Percentiles rank a stretch among this genome's conserved stretches.
These are phyloP conservation scores for Caenorhabditis wallacei DNA, from an alignment of 2,888 invertebrate genomes.

Conservation along the genomic window DNA sequence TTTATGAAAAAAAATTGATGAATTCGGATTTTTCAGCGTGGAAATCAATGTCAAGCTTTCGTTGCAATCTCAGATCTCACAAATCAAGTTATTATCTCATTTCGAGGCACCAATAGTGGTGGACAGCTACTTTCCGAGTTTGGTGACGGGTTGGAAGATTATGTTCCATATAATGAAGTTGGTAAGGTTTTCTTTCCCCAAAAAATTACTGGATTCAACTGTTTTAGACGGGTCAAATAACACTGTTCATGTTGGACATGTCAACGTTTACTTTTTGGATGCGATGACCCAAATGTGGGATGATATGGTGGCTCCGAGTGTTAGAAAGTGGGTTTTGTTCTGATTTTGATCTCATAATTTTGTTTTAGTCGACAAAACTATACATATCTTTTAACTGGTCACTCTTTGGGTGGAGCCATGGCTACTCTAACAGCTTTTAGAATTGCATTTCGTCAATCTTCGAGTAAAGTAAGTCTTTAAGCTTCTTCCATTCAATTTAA, in stretches of 20 bases:
- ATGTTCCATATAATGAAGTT: constrained; percentile 61
- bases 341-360: neutral
- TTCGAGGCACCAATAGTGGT: constrained; percentile 68
- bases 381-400: constrained; percentile 67
- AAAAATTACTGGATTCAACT: neutral
- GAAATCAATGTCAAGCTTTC: constrained; percentile 70
- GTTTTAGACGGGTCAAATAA: constrained; percentile 63
- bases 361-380: constrained; percentile 63
- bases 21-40: constrained; percentile 54
- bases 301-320: constrained; percentile 67
- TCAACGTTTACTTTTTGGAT: constrained; percentile 68
- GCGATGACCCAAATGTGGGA: constrained; percentile 71
- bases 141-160: constrained; percentile 67
- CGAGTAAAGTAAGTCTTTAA: constrained; percentile 24
- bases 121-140: constrained; percentile 68
- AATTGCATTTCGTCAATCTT: constrained; percentile 59
- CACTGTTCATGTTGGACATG: constrained; percentile 60
- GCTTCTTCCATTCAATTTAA: neutral
- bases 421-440: constrained; percentile 70
- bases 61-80: constrained; percentile 64
- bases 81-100: constrained; percentile 66
- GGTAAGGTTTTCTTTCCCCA: constrained; percentile 40
- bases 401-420: constrained; percentile 72
- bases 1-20: no score
- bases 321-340: constrained; percentile 20